phyloP scores from a whole-genome alignment of 2,888 invertebrate genomes.

The Bellardia bayeri region DNA sequence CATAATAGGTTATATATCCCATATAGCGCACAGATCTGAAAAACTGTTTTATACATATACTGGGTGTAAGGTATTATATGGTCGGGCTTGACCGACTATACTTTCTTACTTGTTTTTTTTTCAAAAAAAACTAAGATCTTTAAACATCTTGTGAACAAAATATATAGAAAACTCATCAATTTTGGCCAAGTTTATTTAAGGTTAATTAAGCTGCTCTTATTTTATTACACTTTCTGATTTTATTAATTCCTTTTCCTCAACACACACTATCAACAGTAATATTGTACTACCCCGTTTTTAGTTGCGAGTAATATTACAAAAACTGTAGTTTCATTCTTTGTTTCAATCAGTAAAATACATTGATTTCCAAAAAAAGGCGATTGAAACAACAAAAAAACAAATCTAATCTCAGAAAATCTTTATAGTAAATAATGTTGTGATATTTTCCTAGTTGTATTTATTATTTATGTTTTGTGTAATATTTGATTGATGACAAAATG shows the following conservation, averaged over 20 bases:
- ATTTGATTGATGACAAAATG: slow-evolving; percentile 69
- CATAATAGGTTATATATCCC: too few species aligned
- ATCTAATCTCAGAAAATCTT: slow-evolving; percentile 45
- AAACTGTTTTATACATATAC: too few species aligned
- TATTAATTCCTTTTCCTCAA: neutral
- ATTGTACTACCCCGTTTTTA: neutral
- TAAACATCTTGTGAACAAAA: too few species aligned
- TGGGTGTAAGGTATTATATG: too few species aligned
- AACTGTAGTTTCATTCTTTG: neutral
- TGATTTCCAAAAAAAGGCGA: slow-evolving; percentile 27
- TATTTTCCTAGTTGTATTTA: slow-evolving; percentile 1
- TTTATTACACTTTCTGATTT: neutral
- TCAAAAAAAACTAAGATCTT: too few species aligned
- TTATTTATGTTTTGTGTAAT: slow-evolving; percentile 42
- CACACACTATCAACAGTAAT: neutral
- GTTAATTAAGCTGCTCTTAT: neutral
- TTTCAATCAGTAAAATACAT: slow-evolving; percentile 33
- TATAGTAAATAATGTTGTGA: slow-evolving; percentile 15
- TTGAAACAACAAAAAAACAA: slow-evolving; percentile 31
- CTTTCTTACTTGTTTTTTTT: too few species aligned
- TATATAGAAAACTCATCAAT: too few species aligned
- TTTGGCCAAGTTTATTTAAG: too few species aligned
- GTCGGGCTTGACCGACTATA: too few species aligned
- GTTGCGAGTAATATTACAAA: neutral
- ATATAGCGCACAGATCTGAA: too few species aligned